Conservation (phyloP, 2,113 vertebrate species). For the Hemiscyllium ocellatum region DNA sequence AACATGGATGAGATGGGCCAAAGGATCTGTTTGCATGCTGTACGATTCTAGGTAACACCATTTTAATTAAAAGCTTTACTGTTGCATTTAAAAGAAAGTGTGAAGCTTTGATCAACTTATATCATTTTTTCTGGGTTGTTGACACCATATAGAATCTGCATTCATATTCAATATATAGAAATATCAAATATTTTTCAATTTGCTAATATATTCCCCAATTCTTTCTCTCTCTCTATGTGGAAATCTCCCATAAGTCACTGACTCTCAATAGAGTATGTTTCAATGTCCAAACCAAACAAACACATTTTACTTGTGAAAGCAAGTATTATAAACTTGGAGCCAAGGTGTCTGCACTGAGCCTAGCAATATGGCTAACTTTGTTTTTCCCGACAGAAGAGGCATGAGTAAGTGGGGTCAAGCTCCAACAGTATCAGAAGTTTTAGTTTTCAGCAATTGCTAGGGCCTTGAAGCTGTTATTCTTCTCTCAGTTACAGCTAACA, state of each 20-base stretch:
- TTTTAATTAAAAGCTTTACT: background rate
- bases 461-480: too few relatives aligned
- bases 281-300: slow-evolving; percentile 61
- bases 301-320: slow-evolving; percentile 44
- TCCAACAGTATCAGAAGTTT: too few relatives aligned
- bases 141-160: background rate
- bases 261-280: slow-evolving; percentile 48
- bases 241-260: slow-evolving; percentile 51
- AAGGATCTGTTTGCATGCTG: too few relatives aligned
- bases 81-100: background rate
- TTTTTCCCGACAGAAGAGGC: too few relatives aligned
- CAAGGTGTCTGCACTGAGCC: too few relatives aligned
- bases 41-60: background rate
- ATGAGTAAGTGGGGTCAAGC: too few relatives aligned
- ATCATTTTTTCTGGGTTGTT: background rate
- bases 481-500: too few relatives aligned
- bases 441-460: too few relatives aligned
- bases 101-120: background rate
- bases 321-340: too few relatives aligned
- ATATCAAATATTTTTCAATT: background rate
- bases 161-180: background rate
- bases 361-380: too few relatives aligned
- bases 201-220: slow-evolving; percentile 47
- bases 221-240: background rate
- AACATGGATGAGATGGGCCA: too few relatives aligned